Evolutionary conservation across 2,113 vertebrate species (phyloP), one percentile per base, ranked within the genome.

Genomic region (Tenrec ecaudatus): DNA sequence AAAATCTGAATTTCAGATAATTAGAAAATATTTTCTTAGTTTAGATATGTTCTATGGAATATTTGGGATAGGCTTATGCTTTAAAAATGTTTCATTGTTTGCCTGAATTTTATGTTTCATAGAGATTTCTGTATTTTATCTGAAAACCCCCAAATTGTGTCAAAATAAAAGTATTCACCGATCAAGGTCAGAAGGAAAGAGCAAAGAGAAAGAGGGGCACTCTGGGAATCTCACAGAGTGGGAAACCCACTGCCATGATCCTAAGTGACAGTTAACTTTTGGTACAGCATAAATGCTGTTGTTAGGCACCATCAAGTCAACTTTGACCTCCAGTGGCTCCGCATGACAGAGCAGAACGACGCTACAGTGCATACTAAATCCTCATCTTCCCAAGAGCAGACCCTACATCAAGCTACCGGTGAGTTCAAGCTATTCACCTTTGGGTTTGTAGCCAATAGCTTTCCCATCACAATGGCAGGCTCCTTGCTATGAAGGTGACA

Each of bases 1-100:
- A 58, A 86, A 89, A 53, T 69, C 31, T 84, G n/a, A 71, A 80
- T 69, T 78, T 80, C 38, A 92, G 66, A 43, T 36, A 90, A 76
- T 22, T 31, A 53, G 47, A 2, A 73, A 47, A 66, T 64, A 80
- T 68, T 89, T 91, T 16, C 12, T 76, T 80, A 40, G 3, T 75
- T 29, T 33, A 79, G 60, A 17, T 64, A 31, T 87, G 12, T n/a
- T 31, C 20, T 9, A 31, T 27, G 33, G 2, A n/a, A 43, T 92
- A 84, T 85, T 82, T 91, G 69, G 36, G n/a, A 60, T 20, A 75
- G 3, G 36, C 22, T 53, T 53, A 81, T n/a, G 33, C 23, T 89
- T 53, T 14, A n/a, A 85, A 40, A 92, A 17, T 20, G 53, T 25
- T 57, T 10, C 47, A 53, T 53, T 53, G 12, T 53, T 77, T 92